Evolutionary conservation across 2,888 invertebrate genomes (phyloP), one percentile per base, ranked within the genome.

Genomic region (Lasioglossum villosulum): DNA sequence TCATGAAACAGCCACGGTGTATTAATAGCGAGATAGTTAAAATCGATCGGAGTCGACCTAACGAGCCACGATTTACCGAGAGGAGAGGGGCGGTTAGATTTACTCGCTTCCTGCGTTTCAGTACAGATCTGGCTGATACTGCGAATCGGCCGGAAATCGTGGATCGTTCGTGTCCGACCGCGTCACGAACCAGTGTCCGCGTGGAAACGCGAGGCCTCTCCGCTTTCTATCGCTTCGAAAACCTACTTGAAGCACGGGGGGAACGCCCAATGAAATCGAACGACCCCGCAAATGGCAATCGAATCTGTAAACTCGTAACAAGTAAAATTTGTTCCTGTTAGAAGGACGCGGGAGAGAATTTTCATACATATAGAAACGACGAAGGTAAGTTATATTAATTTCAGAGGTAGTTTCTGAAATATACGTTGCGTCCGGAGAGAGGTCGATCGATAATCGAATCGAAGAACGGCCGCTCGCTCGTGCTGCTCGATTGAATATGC

Each of bases 101-200:
- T 85, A 82, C 82, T 77, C 48, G 14, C 79, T 86, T 86, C 86
- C 86, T 78, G 85, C 68, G 68, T 78, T 86, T 85, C 86, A 77
- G 82, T 82, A 85, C 85, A 80, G 85, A 86, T 86, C 78, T 37
- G 73, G 66, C 74, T 79, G 82, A 82, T 85, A 85, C 63, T 39
- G n/a, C 52, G 68, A 76, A 85, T 82, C 78, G 39, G 59, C 75
- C 86, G 86, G 84, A 86, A 86, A 86, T 78, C 81, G 80, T 84
- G 84, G 82, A 86, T 86, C 85, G 85, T 86, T 86, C 78, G 79
- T 77, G 80, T 85, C 83, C 68, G 85, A 63, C 23, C 63, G 42
- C 76, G 85, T 79, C 85, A 85, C 85, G 85, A 85, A 85, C 76
- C 27, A 27, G 75, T 78, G 23, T 75, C 75, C 56, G 16, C 63